A percentile compares a stretch with the other conserved stretches of the same genome.
Evolutionary conservation across 2,888 invertebrate genomes (phyloP).

Genomic region (Notocelia uddmanniana): DNA sequence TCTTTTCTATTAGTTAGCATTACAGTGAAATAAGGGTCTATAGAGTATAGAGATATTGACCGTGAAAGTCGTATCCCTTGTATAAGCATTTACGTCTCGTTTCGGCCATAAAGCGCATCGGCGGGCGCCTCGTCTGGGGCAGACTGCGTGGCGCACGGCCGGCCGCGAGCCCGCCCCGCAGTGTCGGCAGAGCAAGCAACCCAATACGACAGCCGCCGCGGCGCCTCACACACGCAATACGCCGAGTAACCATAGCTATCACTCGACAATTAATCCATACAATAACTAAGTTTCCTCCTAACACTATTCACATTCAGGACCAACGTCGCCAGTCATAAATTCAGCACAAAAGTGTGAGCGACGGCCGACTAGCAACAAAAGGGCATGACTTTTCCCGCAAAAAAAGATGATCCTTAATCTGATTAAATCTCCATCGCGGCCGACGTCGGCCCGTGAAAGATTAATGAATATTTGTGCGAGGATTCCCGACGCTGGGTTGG

Average conservation of each 20-base stretch:
- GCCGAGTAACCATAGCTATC: constrained; percentile 28
- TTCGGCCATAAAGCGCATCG: constrained; percentile 62
- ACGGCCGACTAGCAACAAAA: constrained; percentile 82
- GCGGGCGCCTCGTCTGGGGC: constrained; percentile 62
- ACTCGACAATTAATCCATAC: constrained; percentile 30
- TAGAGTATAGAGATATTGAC: constrained; percentile 23
- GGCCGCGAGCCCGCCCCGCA: constrained; percentile 35
- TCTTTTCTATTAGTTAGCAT: not conserved
- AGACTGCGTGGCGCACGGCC: constrained; percentile 73
- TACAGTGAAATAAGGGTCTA: constrained; percentile 1
- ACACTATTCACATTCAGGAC: constrained; percentile 80
- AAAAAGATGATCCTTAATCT: constrained; percentile 86
- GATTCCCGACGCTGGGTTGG: constrained; percentile 82
- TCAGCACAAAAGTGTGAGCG: constrained; percentile 82
- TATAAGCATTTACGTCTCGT: constrained; percentile 47
- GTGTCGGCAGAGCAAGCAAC: constrained; percentile 40
- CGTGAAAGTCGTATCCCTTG: constrained; percentile 41
- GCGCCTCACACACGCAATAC: constrained; percentile 61
- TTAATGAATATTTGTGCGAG: constrained; percentile 86
- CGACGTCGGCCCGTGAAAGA: constrained; percentile 86
- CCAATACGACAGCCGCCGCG: constrained; percentile 65
- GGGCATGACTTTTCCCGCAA: constrained; percentile 84
- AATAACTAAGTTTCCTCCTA: constrained; percentile 47
- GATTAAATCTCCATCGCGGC: constrained; percentile 86
- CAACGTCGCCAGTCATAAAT: constrained; percentile 81